These are phyloP conservation scores for Sebastes elongatus DNA, from an alignment of 2,797 vertebrate genomes.

Conservation along the genomic window DNA sequence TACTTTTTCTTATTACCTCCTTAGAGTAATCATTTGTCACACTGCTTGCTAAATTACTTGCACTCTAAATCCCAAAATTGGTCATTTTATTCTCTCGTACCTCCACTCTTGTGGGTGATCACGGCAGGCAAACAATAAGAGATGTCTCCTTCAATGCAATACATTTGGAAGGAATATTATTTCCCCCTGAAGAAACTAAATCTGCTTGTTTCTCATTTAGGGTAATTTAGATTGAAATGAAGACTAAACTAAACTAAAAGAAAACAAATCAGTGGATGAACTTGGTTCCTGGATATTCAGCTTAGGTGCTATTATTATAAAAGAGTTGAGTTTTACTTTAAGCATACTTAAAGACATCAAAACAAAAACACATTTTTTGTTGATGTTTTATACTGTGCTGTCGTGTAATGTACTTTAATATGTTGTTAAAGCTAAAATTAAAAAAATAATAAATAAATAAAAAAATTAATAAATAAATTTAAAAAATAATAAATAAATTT, in stretches of 20 bases:
- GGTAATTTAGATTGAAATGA: not conserved
- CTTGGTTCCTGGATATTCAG: not conserved
- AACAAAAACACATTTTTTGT: too few species aligned
- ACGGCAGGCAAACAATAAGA: not conserved
- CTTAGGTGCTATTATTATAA: not conserved
- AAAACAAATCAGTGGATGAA: not conserved
- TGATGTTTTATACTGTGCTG: too few species aligned
- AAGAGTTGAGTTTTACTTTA: not conserved
- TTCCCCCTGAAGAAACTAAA: not conserved
- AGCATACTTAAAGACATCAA: not conserved
- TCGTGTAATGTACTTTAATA: too few species aligned
- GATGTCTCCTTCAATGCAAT: not conserved
- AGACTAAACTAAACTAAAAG: not conserved
- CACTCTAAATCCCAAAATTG: conserved; percentile 7
- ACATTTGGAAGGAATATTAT: not conserved
- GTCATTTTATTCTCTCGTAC: not conserved
- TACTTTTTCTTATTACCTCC: conserved; percentile 38
- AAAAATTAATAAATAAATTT: too few species aligned
- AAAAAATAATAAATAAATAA: too few species aligned
- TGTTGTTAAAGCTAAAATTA: too few species aligned
- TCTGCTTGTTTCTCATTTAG: not conserved
- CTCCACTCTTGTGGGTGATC: not conserved
- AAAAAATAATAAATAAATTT: too few species aligned
- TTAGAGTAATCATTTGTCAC: conserved; percentile 16
- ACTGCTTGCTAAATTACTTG: conserved; percentile 20